These are phyloP conservation scores for Miichthys miiuy DNA, from an alignment of 2,797 vertebrate genomes.

Conservation along the genomic window DNA sequence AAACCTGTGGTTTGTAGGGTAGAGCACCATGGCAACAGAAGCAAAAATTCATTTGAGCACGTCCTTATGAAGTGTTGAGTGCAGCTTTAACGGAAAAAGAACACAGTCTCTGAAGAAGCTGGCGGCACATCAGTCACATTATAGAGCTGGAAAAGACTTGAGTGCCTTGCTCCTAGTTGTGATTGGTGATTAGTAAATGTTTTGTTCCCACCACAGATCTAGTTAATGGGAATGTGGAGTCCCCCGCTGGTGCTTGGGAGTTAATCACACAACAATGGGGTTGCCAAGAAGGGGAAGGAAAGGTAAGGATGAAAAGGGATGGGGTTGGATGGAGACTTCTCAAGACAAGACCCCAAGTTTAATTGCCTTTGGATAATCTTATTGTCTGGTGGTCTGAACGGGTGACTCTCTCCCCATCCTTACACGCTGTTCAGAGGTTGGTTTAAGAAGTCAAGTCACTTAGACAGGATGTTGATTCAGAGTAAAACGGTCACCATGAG, in stretches of 20 bases:
- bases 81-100: slow-evolving; percentile 59
- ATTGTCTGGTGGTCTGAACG: slow-evolving; percentile 75
- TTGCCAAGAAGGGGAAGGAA: slow-evolving; percentile 60
- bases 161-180: slow-evolving; percentile 67
- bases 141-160: slow-evolving; percentile 61
- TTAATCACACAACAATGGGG: slow-evolving; percentile 87
- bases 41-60: slow-evolving; percentile 45
- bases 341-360: slow-evolving; percentile 78
- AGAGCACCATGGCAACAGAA: slow-evolving; percentile 66
- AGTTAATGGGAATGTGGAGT: slow-evolving; percentile 76
- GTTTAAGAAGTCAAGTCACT: slow-evolving; percentile 46
- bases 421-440: slow-evolving; percentile 36
- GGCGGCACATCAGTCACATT: slow-evolving; percentile 71
- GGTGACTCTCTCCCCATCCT: slow-evolving; percentile 34
- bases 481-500: slow-evolving; percentile 6
- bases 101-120: slow-evolving; percentile 56
- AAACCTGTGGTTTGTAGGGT: slow-evolving; percentile 45
- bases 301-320: slow-evolving; percentile 68
- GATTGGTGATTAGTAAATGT: slow-evolving; percentile 81
- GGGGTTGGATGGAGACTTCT: slow-evolving; percentile 64
- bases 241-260: slow-evolving; percentile 74
- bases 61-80: slow-evolving; percentile 64
- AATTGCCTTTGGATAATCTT: slow-evolving; percentile 86
- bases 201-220: slow-evolving; percentile 77
- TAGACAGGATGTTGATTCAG: slow-evolving; percentile 26